Percentiles rank a stretch among this genome's conserved stretches.
Conservation (phyloP, 2,888 invertebrate species). For the Acleris emargana region DNA sequence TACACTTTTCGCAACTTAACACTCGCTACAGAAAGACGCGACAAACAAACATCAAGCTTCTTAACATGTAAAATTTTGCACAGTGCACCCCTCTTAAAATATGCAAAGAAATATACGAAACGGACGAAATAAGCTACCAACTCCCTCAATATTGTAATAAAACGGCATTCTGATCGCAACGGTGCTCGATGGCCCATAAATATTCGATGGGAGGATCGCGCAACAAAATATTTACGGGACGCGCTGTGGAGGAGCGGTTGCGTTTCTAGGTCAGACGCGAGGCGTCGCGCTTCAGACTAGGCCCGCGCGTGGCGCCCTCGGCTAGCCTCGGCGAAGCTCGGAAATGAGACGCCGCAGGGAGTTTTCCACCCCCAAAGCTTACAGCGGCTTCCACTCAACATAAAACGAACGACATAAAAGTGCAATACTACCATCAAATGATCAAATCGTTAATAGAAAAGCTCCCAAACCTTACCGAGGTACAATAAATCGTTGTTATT, state of each 20-base stretch:
- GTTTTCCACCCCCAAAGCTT: constrained; percentile 63
- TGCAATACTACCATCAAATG: constrained; percentile 46
- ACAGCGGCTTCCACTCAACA: constrained; percentile 46
- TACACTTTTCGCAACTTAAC: constrained; percentile 39
- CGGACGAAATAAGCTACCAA: constrained; percentile 62
- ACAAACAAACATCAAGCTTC: constrained; percentile 38
- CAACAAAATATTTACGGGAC: constrained; percentile 67
- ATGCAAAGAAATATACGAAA: constrained; percentile 67
- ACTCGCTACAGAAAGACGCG: constrained; percentile 30
- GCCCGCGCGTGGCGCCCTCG: constrained; percentile 55
- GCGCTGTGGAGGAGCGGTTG: constrained; percentile 45
- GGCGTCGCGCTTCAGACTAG: constrained; percentile 60
- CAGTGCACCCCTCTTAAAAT: constrained; percentile 59
- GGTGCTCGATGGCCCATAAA: constrained; percentile 68
- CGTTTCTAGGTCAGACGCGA: constrained; percentile 70
- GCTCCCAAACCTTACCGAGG: no score
- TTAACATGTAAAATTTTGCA: constrained; percentile 49
- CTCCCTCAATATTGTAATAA: constrained; percentile 65
- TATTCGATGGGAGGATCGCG: constrained; percentile 66
- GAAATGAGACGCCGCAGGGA: constrained; percentile 61
- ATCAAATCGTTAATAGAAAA: neutral
- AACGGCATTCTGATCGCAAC: constrained; percentile 74
- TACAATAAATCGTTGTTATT: no score
- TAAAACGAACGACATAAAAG: constrained; percentile 72
- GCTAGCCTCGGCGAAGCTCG: constrained; percentile 49